Percentiles rank a stretch among this genome's conserved stretches.
Evolutionary conservation across 2,113 vertebrate species (phyloP).

Genomic region (Eclectus roratus): DNA sequence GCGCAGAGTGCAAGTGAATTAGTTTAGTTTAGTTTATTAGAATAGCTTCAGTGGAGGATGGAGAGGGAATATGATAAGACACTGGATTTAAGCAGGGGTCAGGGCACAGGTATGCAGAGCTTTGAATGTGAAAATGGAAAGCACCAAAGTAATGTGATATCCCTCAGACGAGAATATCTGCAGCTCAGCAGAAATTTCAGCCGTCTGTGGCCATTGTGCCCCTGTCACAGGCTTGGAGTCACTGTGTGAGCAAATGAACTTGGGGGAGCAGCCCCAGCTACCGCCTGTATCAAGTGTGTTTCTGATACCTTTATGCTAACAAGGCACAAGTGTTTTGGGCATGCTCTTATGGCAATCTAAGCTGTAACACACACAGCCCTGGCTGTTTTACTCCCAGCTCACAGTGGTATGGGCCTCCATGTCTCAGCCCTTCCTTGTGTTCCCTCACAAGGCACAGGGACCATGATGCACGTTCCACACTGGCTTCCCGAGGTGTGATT

Average conservation of each 20-base stretch:
- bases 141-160: neutral
- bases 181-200: conserved; percentile 40
- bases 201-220: neutral
- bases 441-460: neutral
- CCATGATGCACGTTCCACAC: neutral
- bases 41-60: neutral
- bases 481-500: neutral
- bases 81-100: conserved; percentile 25
- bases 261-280: neutral
- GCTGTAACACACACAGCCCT: accelerated
- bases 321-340: neutral
- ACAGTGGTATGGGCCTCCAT: neutral
- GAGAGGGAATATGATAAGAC: conserved; percentile 48
- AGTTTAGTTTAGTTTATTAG: neutral
- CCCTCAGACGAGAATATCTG: neutral
- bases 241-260: neutral
- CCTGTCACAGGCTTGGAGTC: neutral
- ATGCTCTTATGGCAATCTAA: neutral
- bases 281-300: neutral
- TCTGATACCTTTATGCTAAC: neutral
- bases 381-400: neutral
- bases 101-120: conserved; percentile 57
- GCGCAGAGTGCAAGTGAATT: neutral
- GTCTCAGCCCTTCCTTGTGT: accelerated
- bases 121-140: conserved; percentile 47